Evolutionary conservation across 2,113 vertebrate genomes (phyloP).

Genomic region (Hucho hucho): DNA sequence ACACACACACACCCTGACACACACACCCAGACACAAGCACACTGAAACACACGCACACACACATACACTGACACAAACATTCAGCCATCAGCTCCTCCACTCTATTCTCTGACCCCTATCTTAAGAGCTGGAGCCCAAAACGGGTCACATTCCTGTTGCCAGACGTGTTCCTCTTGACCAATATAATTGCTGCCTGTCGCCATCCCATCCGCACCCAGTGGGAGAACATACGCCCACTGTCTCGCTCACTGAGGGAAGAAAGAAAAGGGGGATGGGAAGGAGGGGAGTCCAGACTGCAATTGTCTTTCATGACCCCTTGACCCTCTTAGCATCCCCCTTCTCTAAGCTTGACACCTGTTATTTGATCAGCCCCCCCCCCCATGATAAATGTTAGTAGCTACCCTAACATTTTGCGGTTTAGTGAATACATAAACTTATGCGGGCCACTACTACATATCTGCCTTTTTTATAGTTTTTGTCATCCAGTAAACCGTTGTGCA

Average conservation of each 20-base stretch:
- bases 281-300: background rate
- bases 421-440: too few relatives aligned
- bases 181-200: background rate
- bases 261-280: background rate
- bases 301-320: background rate
- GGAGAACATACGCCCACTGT: background rate
- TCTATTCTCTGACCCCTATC: slow-evolving; percentile 1
- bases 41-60: background rate
- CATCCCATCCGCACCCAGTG: too few relatives aligned
- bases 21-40: background rate
- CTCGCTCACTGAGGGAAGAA: background rate
- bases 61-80: background rate
- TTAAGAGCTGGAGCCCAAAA: background rate
- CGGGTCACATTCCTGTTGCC: slow-evolving; percentile 10
- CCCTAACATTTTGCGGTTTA: too few relatives aligned
- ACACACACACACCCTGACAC: background rate
- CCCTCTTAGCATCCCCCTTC: background rate
- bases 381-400: too few relatives aligned
- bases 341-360: slow-evolving; percentile 9
- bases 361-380: slow-evolving; percentile 4
- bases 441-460: too few relatives aligned
- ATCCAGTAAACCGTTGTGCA: too few relatives aligned
- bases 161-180: background rate
- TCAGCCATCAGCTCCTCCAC: too few relatives aligned
- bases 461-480: too few relatives aligned